Percentiles rank a stretch among this genome's conserved stretches.
phyloP scores from a whole-genome alignment of 2,888 invertebrate species.

The Cheiracanthium punctorium region DNA sequence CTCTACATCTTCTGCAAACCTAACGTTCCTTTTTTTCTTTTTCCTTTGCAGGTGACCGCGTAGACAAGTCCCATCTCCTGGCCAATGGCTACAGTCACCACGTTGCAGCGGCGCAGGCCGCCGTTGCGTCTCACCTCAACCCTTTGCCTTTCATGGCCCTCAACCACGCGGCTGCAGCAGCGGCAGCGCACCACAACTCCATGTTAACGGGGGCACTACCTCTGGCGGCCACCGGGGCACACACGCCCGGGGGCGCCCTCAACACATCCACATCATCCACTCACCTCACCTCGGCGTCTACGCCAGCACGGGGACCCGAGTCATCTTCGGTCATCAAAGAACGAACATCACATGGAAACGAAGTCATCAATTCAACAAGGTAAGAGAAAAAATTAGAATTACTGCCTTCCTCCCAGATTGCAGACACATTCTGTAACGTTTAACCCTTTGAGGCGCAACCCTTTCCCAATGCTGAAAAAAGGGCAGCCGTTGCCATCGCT shows the following conservation, averaged over 20 bases:
- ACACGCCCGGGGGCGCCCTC: constrained; percentile 79
- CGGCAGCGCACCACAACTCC: constrained; percentile 76
- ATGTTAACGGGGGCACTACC: constrained; percentile 86
- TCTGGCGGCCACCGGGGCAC: constrained; percentile 81
- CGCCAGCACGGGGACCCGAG: constrained; percentile 46
- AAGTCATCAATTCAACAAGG: constrained; percentile 86
- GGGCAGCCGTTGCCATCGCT: too few relatives aligned
- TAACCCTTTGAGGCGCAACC: too few relatives aligned
- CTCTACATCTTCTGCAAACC: too few relatives aligned
- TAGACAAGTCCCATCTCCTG: constrained; percentile 91
- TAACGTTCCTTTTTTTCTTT: too few relatives aligned
- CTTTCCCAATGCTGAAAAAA: too few relatives aligned
- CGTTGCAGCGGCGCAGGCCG: constrained; percentile 66
- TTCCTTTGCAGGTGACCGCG: constrained; percentile 69
- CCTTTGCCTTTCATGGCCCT: constrained; percentile 97
- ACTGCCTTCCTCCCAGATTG: too few relatives aligned
- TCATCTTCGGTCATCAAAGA: constrained; percentile 84
- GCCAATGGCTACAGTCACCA: constrained; percentile 95
- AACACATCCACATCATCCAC: constrained; percentile 24
- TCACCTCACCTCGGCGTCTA: constrained; percentile 27
- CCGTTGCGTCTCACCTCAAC: constrained; percentile 83
- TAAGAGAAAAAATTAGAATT: constrained; percentile 77
- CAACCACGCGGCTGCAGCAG: constrained; percentile 82
- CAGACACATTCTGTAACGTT: too few relatives aligned
- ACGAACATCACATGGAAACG: constrained; percentile 84